Evolutionary conservation across 2,797 vertebrate genomes (phyloP).

Genomic region (Glyptemys insculpta): DNA sequence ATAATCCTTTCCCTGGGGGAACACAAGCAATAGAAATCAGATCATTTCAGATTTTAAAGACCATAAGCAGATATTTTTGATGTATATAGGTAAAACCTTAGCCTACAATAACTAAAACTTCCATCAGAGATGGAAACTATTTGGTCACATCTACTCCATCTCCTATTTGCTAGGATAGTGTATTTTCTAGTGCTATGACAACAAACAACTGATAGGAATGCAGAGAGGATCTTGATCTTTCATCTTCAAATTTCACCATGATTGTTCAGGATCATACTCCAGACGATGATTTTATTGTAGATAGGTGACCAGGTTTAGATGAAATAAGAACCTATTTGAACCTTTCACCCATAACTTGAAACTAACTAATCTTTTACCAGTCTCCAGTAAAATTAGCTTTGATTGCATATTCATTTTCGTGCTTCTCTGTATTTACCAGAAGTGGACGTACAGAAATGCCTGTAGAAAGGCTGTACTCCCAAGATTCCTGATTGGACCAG

Average conservation of each 20-base stretch:
- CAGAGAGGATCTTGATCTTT: background rate
- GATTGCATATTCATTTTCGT: background rate
- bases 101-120: background rate
- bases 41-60: background rate
- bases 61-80: background rate
- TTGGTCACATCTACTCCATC: background rate
- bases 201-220: background rate
- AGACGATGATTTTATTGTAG: no score
- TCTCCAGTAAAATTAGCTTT: background rate
- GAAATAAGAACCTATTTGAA: background rate
- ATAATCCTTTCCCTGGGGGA: conserved; percentile 87
- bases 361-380: background rate
- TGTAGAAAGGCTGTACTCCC: background rate
- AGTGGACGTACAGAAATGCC: background rate
- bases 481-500: background rate
- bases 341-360: background rate
- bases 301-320: no score
- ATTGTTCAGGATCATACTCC: background rate
- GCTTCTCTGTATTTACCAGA: background rate
- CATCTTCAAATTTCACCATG: background rate
- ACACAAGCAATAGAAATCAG: conserved; percentile 20
- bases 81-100: background rate
- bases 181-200: background rate
- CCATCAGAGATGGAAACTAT: background rate
- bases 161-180: background rate